phyloP scores from a whole-genome alignment of 1,140 invertebrate species.

The Diploscapter pachys region DNA sequence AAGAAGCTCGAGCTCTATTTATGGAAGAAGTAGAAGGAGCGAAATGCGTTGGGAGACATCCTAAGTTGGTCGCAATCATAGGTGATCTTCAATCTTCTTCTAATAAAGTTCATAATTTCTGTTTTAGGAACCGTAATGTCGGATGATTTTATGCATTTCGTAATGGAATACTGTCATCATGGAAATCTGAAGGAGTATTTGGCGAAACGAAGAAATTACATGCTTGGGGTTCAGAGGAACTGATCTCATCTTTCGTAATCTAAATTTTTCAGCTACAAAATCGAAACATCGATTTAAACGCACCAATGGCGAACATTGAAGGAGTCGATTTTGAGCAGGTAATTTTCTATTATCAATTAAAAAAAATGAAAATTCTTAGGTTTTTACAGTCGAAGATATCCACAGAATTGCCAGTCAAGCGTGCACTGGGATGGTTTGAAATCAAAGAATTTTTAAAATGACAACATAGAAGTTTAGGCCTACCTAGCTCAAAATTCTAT shows the following conservation, averaged over 20 bases:
- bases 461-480: too few species aligned
- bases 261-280: conserved; percentile 8
- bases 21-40: conserved; percentile 19
- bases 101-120: not conserved
- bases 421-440: conserved; percentile 17
- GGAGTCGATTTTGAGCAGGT: conserved; percentile 19
- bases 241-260: too few species aligned
- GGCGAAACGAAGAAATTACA: conserved; percentile 7
- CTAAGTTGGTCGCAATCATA: not conserved
- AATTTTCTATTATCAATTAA: not conserved
- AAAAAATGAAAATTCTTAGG: too few species aligned
- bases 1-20: conserved; percentile 10
- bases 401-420: conserved; percentile 12
- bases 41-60: conserved; percentile 15
- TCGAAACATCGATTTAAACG: conserved; percentile 7
- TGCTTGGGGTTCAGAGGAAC: conserved; percentile 1
- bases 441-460: not conserved
- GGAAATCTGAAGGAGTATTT: conserved; percentile 15
- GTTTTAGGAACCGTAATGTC: conserved; percentile 9
- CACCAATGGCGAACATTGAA: not conserved
- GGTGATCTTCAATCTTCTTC: too few species aligned
- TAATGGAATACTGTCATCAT: conserved; percentile 21
- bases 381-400: not conserved
- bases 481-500: not conserved
- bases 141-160: conserved; percentile 5